These are phyloP conservation scores for Zaprionus nigranus DNA, from an alignment of 1,140 invertebrate species.

Conservation along the genomic window DNA sequence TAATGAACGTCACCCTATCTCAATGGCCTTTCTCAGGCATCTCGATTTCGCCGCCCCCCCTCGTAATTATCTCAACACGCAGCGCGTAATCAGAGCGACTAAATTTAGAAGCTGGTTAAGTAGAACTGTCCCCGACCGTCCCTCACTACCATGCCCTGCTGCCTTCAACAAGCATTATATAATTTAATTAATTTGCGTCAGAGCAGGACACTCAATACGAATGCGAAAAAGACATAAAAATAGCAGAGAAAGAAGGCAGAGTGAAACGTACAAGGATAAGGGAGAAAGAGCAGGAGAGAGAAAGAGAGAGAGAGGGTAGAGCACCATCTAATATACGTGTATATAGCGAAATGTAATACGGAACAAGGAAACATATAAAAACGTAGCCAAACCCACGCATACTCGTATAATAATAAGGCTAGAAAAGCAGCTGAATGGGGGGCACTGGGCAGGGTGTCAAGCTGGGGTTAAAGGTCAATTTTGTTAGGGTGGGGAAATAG, in stretches of 20 bases:
- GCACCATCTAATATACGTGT: not conserved
- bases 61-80: conserved; percentile 16
- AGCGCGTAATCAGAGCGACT: conserved; percentile 28
- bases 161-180: conserved; percentile 41
- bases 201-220: conserved; percentile 74
- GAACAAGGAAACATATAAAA: not conserved
- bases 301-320: conserved; percentile 4
- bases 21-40: conserved; percentile 16
- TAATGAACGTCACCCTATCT: conserved; percentile 19
- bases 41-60: not conserved
- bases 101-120: conserved; percentile 71
- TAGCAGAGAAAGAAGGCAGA: conserved; percentile 14
- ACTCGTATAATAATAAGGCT: conserved; percentile 40
- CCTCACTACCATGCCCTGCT: not conserved
- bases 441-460: not conserved
- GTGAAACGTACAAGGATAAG: not conserved
- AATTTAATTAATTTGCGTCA: conserved; percentile 81
- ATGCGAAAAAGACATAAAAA: conserved; percentile 60
- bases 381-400: conserved; percentile 29
- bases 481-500: not conserved
- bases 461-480: conserved; percentile 6
- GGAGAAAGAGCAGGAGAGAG: not conserved
- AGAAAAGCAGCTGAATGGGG: not conserved
- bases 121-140: conserved; percentile 9
- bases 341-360: not conserved